Base-by-base conservation (phyloP, 2,888 invertebrate species). In the Gymnosoma rotundatum region DNA sequence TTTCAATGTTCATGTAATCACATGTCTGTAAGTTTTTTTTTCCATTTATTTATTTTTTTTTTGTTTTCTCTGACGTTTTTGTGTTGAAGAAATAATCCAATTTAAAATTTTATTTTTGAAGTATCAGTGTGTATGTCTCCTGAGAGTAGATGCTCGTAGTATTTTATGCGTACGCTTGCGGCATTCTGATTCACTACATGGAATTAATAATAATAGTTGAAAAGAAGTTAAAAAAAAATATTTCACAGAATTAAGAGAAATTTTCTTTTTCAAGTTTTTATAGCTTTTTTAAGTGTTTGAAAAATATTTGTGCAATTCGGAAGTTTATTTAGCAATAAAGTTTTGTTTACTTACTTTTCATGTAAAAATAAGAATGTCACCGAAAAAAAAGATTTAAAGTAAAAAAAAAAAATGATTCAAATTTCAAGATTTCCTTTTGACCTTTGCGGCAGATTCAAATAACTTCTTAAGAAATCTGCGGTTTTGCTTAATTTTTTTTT, bases 61-160 rank as follows among this genome's bases (percentile, higher is more conserved):
- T 82, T 86, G 83, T 48, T 8, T 87, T 87, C 88, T 38, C 5
- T 32, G 0, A 5, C 4, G 0, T 6, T 32, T 25, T 70, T 16
- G n/a, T 50, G 64, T 79, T 88, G 87, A 87, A 88, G 87, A 89
- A 88, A 88, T 89, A 90, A 90, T 90, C 90, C 89, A 90, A 90
- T 90, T 90, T 90, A 89, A 90, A 90, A 87, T 90, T 90, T 89
- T 89, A 89, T 89, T 88, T 86, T 50, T 78, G 45, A 78, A 56
- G 61, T 42, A 12, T 42, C 12, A 42, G 42, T 87, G 38, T 42
- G 45, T 75, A 50, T 45, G 20, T 79, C 63, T 18, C 50, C 25
- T 56, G 18, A 16, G 38, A 25, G 25, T 48, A 25, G 32, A 32
- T 32, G n/a, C n/a, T n/a, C n/a, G n/a, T n/a, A 64, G 58, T 63